Conservation (phyloP, 2,888 invertebrate genomes). For the Pachydiplax longipennis region DNA sequence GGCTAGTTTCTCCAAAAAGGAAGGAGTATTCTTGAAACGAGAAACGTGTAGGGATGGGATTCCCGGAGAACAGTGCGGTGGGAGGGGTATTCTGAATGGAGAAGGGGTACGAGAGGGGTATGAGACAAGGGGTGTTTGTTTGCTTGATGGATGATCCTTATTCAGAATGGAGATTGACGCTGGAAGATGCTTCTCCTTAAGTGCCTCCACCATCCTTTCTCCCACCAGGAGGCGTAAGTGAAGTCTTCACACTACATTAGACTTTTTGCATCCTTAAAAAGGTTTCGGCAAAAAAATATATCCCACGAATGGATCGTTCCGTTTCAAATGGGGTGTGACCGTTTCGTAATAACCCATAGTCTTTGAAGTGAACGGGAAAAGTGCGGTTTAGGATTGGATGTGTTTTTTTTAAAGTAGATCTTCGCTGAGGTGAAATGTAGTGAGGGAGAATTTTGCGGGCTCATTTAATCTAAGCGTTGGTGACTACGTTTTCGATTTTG, state of each 20-base stretch:
- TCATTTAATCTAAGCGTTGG: too few species aligned
- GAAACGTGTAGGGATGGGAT: not conserved
- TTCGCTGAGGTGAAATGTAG: too few species aligned
- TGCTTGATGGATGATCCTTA: constrained; percentile 35
- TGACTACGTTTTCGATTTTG: too few species aligned
- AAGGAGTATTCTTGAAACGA: not conserved
- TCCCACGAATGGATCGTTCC: not conserved
- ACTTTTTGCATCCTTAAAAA: not conserved
- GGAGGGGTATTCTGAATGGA: not conserved
- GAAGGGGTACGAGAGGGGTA: not conserved
- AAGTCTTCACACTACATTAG: not conserved
- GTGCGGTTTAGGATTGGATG: not conserved
- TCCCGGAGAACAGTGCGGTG: not conserved
- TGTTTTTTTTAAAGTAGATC: too few species aligned
- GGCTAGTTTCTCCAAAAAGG: not conserved
- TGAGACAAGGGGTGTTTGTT: constrained; percentile 4
- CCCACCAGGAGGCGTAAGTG: not conserved
- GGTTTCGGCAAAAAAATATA: not conserved
- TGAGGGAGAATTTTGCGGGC: too few species aligned
- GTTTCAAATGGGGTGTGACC: not conserved
- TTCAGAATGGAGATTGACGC: constrained; percentile 23
- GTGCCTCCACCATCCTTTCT: not conserved
- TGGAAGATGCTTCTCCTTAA: not conserved
- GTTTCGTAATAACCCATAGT: not conserved
- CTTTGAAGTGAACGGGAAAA: not conserved